Percentiles rank a stretch among this genome's conserved stretches.
Evolutionary conservation across 2,113 vertebrate species (phyloP).

Genomic region (Galbula dea): DNA sequence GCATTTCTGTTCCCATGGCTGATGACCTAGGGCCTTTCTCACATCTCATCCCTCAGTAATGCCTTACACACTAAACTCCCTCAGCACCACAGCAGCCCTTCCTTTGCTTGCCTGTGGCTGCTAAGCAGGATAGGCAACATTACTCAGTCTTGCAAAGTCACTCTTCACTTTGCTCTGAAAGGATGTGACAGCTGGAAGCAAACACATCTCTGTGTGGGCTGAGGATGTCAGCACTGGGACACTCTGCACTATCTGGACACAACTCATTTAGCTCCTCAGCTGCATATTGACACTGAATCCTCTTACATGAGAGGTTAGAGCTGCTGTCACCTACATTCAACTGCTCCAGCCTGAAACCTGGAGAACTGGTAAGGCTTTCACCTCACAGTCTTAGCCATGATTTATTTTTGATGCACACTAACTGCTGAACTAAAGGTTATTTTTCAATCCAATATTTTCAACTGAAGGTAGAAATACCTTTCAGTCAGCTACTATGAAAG

Average conservation of each 20-base stretch:
- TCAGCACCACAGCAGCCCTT: not conserved
- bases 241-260: not conserved
- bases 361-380: not conserved
- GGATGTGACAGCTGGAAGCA: not conserved
- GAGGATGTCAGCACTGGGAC: not conserved
- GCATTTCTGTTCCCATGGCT: not conserved
- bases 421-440: not conserved
- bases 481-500: not conserved
- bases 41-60: not conserved
- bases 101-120: not conserved
- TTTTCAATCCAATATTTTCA: not conserved
- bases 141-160: not conserved
- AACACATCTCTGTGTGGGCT: not conserved
- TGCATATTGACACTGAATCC: fast-evolving
- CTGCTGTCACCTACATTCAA: not conserved
- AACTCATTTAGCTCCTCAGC: not conserved
- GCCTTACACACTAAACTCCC: not conserved
- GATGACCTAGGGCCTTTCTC: not conserved
- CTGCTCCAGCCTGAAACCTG: not conserved
- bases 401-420: fast-evolving
- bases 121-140: not conserved
- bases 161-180: not conserved
- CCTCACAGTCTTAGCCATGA: not conserved
- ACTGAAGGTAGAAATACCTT: not conserved
- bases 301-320: not conserved